A percentile compares a stretch with the other conserved stretches of the same genome.
Evolutionary conservation across 2,797 vertebrate species (phyloP).

Genomic region (Tenualosa ilisha): DNA sequence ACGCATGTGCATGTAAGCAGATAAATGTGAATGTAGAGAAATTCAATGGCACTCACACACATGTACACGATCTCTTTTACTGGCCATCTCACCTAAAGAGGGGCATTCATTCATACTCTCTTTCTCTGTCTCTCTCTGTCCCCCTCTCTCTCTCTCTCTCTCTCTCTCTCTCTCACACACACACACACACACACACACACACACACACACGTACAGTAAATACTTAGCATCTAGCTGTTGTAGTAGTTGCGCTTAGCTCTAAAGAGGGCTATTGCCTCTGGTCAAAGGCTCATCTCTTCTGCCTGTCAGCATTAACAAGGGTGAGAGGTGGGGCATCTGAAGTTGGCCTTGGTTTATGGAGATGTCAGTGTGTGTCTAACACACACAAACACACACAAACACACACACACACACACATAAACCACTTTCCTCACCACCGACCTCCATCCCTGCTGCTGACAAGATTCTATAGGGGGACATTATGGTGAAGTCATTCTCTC

Average conservation of each 20-base stretch:
- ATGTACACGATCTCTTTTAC: background rate
- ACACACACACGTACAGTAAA: background rate
- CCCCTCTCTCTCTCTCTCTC: background rate
- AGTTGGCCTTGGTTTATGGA: conserved; percentile 52
- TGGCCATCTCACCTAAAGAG: background rate
- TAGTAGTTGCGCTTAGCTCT: background rate
- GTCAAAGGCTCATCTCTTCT: background rate
- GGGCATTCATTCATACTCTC: background rate
- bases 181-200: conserved; percentile 13
- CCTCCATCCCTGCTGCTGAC: background rate
- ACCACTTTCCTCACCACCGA: conserved; percentile 13
- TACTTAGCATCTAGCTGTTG: background rate
- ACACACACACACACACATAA: conserved; percentile 6
- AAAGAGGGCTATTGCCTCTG: background rate
- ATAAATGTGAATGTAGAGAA: background rate
- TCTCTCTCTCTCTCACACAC: background rate
- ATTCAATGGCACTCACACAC: background rate
- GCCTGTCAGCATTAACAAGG: background rate
- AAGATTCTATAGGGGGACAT: conserved; percentile 9
- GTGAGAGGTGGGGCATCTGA: conserved; percentile 42
- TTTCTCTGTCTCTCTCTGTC: no score
- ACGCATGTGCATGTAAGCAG: background rate
- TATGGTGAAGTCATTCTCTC: background rate
- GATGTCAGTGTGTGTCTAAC: conserved; percentile 49
- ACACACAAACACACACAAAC: background rate